Evolutionary conservation across 2,888 invertebrate genomes (phyloP).

Genomic region (Leptinotarsa juncta): DNA sequence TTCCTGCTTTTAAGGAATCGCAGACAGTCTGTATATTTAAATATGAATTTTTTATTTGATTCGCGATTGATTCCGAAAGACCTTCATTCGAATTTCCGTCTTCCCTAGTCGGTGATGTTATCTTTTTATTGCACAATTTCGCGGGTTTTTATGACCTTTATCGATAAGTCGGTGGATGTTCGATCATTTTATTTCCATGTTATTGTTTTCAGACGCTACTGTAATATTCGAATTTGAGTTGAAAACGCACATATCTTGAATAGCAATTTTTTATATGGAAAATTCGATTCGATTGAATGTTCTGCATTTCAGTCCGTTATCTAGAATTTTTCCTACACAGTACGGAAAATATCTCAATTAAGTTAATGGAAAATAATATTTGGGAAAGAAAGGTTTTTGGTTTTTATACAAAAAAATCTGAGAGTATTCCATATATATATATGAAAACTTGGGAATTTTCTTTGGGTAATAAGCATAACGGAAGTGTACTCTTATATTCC

Average conservation of each 20-base stretch:
- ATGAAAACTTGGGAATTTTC: no score
- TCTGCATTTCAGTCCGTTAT: no score
- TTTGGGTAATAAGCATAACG: no score
- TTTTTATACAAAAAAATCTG: no score
- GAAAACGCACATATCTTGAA: neutral
- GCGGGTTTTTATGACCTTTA: neutral
- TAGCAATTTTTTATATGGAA: neutral
- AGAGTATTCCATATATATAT: no score
- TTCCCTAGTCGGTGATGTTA: neutral
- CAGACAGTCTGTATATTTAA: no score
- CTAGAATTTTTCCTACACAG: no score
- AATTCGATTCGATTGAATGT: neutral
- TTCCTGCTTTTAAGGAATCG: no score
- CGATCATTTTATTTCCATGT: neutral
- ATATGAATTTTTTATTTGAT: neutral
- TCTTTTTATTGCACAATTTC: neutral
- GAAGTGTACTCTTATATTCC: no score
- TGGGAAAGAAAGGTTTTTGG: no score
- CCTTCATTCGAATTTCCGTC: neutral
- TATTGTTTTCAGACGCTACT: constrained; percentile 10
- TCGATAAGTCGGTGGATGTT: neutral
- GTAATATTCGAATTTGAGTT: neutral
- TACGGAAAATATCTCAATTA: no score
- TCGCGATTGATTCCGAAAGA: neutral
- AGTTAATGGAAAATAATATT: no score